phyloP scores from a whole-genome alignment of 2,113 vertebrate species.

The Burhinus oedicnemus region DNA sequence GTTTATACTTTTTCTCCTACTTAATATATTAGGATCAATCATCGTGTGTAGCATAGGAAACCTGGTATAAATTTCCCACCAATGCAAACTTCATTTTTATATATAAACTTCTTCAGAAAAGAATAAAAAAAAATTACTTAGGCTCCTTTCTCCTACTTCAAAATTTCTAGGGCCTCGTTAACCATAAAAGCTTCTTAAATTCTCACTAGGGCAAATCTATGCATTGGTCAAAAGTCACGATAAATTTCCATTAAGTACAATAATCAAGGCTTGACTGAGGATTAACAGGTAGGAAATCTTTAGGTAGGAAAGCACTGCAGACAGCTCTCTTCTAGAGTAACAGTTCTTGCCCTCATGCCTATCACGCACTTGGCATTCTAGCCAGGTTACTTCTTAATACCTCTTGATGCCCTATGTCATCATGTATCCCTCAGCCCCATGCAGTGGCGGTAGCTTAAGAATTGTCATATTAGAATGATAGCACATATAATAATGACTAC shows the following conservation, averaged over 20 bases:
- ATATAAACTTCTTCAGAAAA: neutral
- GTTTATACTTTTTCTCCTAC: neutral
- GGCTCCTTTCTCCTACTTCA: neutral
- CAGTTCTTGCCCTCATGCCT: neutral
- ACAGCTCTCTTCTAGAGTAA: neutral
- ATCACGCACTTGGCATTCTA: neutral
- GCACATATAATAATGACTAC: neutral
- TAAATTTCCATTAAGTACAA: neutral
- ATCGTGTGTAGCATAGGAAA: neutral
- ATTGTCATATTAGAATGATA: neutral
- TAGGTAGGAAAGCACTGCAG: neutral
- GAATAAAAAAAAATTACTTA: neutral
- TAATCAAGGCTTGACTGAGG: neutral
- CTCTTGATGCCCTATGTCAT: neutral
- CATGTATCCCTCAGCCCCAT: neutral
- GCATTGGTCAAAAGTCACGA: neutral
- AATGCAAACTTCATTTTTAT: neutral
- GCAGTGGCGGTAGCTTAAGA: neutral
- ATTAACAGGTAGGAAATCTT: neutral
- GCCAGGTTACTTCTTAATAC: neutral
- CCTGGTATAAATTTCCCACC: neutral
- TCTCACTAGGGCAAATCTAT: neutral
- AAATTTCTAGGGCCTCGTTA: neutral
- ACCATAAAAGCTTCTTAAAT: neutral
- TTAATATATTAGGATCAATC: neutral